Evolutionary conservation across 2,113 vertebrate genomes (phyloP).

Genomic region (Acanthochromis polyacanthus): DNA sequence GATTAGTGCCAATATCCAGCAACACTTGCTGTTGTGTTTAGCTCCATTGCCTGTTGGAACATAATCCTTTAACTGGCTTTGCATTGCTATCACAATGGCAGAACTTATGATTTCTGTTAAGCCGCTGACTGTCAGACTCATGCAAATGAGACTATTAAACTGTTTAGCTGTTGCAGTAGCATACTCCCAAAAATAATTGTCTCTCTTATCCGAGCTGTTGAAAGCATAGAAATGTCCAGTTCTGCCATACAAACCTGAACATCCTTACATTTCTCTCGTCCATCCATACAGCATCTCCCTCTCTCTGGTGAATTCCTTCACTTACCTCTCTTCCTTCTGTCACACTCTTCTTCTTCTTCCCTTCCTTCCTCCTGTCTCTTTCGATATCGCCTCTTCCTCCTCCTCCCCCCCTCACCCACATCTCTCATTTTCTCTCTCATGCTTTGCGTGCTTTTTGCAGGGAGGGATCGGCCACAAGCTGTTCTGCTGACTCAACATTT

Average conservation of each 20-base stretch:
- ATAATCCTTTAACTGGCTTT: constrained; percentile 71
- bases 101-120: constrained; percentile 54
- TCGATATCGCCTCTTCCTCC: constrained; percentile 28
- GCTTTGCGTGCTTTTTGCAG: constrained; percentile 40
- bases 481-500: constrained; percentile 72
- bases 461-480: constrained; percentile 46
- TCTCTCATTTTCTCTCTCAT: constrained; percentile 39
- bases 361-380: constrained; percentile 17
- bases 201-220: background rate
- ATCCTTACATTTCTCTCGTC: background rate
- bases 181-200: background rate
- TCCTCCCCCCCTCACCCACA: background rate
- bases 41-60: constrained; percentile 40
- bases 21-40: constrained; percentile 26
- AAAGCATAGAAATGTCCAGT: constrained; percentile 2
- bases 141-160: constrained; percentile 49
- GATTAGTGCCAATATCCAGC: background rate
- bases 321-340: background rate
- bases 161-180: constrained; percentile 17
- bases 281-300: background rate
- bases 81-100: constrained; percentile 52
- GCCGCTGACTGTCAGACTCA: constrained; percentile 41
- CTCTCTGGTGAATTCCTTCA: background rate
- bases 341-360: constrained; percentile 8
- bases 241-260: background rate